Evolutionary conservation across 2,888 invertebrate genomes (phyloP).

Genomic region (Epinotia demarniana): DNA sequence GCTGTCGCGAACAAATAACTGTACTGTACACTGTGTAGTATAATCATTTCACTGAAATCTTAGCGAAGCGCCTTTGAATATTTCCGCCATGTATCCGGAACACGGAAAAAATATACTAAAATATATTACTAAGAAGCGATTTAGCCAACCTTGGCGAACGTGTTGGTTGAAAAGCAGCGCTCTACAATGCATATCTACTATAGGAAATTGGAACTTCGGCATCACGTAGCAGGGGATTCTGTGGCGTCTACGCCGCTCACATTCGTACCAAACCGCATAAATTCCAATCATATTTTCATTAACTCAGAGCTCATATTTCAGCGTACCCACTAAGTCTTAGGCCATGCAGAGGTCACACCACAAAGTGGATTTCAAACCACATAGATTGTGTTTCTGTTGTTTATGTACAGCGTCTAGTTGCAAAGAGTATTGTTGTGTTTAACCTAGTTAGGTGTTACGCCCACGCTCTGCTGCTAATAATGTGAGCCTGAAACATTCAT

Average conservation of each 20-base stretch:
- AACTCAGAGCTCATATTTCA: conserved; percentile 5
- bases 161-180: conserved; percentile 19
- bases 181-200: conserved; percentile 23
- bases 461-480: conserved; percentile 33
- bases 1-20: too few species aligned
- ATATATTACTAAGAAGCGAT: background rate
- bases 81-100: background rate
- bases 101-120: background rate
- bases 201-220: conserved; percentile 51
- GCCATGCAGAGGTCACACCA: conserved; percentile 57
- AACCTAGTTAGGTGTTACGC: conserved; percentile 39
- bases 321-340: conserved; percentile 46
- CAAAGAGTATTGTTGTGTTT: conserved; percentile 43
- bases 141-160: conserved; percentile 1
- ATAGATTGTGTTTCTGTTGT: conserved; percentile 64
- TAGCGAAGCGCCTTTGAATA: too few species aligned
- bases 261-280: conserved; percentile 15
- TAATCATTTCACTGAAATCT: too few species aligned
- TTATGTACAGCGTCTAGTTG: conserved; percentile 46
- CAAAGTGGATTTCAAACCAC: conserved; percentile 71
- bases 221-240: conserved; percentile 55
- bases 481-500: conserved; percentile 29
- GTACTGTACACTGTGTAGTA: too few species aligned
- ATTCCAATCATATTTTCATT: conserved; percentile 39
- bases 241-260: conserved; percentile 48